A percentile compares a stretch with the other conserved stretches of the same genome.
Conservation (phyloP, 2,888 invertebrate species). For the Carabus problematicus region DNA sequence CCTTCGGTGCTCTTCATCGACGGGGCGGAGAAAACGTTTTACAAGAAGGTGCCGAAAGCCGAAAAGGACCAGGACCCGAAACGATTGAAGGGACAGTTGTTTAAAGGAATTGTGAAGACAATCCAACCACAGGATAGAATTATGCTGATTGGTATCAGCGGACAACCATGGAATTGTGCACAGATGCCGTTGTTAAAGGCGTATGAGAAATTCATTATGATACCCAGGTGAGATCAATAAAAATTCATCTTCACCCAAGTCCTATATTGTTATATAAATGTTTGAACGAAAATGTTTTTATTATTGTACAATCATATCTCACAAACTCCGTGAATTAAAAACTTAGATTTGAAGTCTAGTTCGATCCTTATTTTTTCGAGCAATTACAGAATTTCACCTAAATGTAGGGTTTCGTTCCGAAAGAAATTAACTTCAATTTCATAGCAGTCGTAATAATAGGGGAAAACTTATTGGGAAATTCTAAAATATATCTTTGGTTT, state of each 20-base stretch:
- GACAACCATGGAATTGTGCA: slow-evolving; percentile 71
- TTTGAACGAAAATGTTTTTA: no score
- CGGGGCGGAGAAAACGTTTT: slow-evolving; percentile 72
- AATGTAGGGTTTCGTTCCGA: no score
- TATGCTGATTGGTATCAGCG: slow-evolving; percentile 72
- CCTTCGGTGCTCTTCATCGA: slow-evolving; percentile 78
- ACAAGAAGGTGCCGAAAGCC: slow-evolving; percentile 69
- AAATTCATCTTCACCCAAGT: no score
- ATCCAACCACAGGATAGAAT: slow-evolving; percentile 72
- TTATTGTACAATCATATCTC: no score
- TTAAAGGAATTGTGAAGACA: slow-evolving; percentile 72
- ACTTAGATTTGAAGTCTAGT: no score
- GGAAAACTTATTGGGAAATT: no score
- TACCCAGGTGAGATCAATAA: slow-evolving; percentile 54
- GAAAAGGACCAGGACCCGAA: slow-evolving; percentile 73
- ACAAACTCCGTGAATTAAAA: no score
- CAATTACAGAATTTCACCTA: no score
- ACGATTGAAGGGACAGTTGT: slow-evolving; percentile 71
- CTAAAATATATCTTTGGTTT: no score
- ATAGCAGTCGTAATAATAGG: no score
- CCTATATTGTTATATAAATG: background rate
- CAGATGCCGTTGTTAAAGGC: slow-evolving; percentile 61
- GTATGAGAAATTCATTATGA: slow-evolving; percentile 65
- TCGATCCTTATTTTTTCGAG: no score
- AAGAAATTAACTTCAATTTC: no score